Base-by-base conservation (phyloP, 2,113 vertebrate species). In the Paramormyrops kingsleyae region DNA sequence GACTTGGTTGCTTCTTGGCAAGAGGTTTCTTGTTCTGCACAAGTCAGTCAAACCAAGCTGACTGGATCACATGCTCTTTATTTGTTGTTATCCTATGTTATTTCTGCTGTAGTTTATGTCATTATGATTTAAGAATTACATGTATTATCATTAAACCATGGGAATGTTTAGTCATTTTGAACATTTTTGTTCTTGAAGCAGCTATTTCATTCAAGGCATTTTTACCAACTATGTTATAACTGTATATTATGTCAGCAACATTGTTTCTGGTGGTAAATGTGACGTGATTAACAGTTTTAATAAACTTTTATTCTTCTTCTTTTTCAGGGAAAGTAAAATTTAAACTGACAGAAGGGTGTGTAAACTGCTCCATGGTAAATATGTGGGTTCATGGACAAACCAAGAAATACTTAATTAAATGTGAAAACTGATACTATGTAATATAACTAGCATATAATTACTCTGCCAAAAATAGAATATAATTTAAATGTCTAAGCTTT, bases 361-460 rank as follows among this genome's bases (percentile, higher is more conserved):
- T n/a, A 44, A 27, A 31, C 24, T 70, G 42, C 19, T 74, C 12
- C 87, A 88, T 66, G 56, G 42, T 88, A 74, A 49, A 74, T 88
- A 44, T 88, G 44, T 49, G 87, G 44, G 1, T 70, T 88, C 62
- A 31, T 50, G n/a, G 35, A 27, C n/a, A 74, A 39, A 31, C 85
- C 85, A 50, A 70, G 19, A 12, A 56, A 88, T 13, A 88, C 70
- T 70, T 88, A 42, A 88, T 88, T 88, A 88, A 88, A 70, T 19
- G 62, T 62, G 52, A 19, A 62, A 88, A 62, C 19, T 17, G 46
- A 66, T 74, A 49, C 62, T 70, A 13, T n/a, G 13, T 35, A 66
- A n/a, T 53, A 53, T 35, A 35, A 52, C n/a, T 87, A 74, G 8
- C 13, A 88, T 70, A 88, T 8, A 70, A 87, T 87, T 88, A 88